Conservation (phyloP, 1,140 invertebrate genomes). For the Ceratina australensis region DNA sequence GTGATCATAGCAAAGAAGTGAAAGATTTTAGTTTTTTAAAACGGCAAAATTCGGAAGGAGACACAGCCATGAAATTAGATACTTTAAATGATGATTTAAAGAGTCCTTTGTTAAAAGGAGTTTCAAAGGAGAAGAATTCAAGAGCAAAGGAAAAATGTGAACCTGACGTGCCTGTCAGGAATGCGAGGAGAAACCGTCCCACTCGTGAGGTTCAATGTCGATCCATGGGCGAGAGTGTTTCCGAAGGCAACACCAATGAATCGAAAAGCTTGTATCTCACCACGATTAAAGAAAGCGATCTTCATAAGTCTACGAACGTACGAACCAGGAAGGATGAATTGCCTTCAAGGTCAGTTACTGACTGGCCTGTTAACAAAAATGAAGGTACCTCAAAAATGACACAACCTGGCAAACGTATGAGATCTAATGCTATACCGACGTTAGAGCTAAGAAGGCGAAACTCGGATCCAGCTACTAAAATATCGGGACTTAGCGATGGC, state of each 20-base stretch:
- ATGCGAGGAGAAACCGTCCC: slow-evolving; percentile 73
- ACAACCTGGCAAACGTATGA: slow-evolving; percentile 77
- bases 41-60: slow-evolving; percentile 77
- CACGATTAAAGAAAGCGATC: slow-evolving; percentile 76
- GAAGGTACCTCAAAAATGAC: slow-evolving; percentile 65
- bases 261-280: slow-evolving; percentile 73
- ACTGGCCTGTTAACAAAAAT: slow-evolving; percentile 76
- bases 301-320: slow-evolving; percentile 66
- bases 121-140: slow-evolving; percentile 57
- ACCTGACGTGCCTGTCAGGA: slow-evolving; percentile 77
- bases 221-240: slow-evolving; percentile 76
- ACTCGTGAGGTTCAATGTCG: slow-evolving; percentile 74
- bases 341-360: slow-evolving; percentile 69
- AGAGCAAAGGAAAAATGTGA: slow-evolving; percentile 70
- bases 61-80: slow-evolving; percentile 60
- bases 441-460: slow-evolving; percentile 84
- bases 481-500: slow-evolving; percentile 73
- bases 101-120: slow-evolving; percentile 35
- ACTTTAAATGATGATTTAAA: slow-evolving; percentile 52
- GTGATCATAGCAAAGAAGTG: slow-evolving; percentile 58
- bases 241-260: slow-evolving; percentile 62
- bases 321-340: slow-evolving; percentile 70
- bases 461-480: slow-evolving; percentile 85
- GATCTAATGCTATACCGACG: slow-evolving; percentile 76
- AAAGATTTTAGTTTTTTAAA: slow-evolving; percentile 70